Base-by-base conservation (phyloP, 2,888 invertebrate species). In the Chrysodeixis includens region DNA sequence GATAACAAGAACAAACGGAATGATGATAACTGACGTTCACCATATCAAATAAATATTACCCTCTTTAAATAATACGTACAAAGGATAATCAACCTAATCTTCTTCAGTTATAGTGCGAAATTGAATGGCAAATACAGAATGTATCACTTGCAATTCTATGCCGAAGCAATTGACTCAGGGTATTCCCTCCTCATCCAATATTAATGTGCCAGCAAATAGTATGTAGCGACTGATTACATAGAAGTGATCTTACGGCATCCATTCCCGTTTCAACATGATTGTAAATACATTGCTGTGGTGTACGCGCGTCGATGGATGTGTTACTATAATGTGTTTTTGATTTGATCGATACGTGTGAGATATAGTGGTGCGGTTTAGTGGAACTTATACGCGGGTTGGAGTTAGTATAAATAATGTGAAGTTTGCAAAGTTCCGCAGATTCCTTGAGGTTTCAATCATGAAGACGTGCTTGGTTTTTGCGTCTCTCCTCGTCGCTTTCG, bases 101-200 rank as follows among this genome's bases (percentile, higher is more conserved):
- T 56, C 44, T 57, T 54, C 26, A 9, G 22, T 66, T 74, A 82
- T 53, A 71, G 80, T 59, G 3, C 60, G 16, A 65, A 69, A 72
- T 76, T 66, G 66, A 54, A 63, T 58, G 69, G 68, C 51, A 26
- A 51, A 71, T 44, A 59, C 60, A 40, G 54, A 62, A 84, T 86
- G 83, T 88, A 89, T 87, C 83, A 86, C 85, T 84, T 86, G 86
- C 84, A 88, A 86, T 87, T 86, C 88, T 83, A 82, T 86, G 81
- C 79, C 79, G 76, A 85, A 86, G 86, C 87, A 90, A 91, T 89
- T 84, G 86, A 89, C 88, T 89, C 86, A 71, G 90, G 89, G 90
- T 86, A 90, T 90, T 91, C 89, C 90, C 90, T 86, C 81, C 77
- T 76, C 85, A 85, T 87, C 77, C 86, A 84, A 86, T 87, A 86